Evolutionary conservation across 2,888 invertebrate genomes (phyloP).

Genomic region (Flexamia atlantica): DNA sequence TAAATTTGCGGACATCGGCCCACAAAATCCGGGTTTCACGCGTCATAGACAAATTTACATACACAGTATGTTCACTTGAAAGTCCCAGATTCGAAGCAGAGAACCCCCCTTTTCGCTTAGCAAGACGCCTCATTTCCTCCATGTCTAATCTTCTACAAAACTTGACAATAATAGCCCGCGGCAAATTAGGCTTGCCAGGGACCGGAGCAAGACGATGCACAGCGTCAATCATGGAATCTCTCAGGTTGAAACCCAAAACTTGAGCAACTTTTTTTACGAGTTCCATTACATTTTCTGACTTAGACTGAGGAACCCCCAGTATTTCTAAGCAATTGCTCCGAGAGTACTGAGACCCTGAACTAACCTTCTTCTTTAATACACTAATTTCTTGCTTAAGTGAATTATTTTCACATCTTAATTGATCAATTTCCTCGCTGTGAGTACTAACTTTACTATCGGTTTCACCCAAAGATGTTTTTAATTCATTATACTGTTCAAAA

Average conservation of each 20-base stretch:
- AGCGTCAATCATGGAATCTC: not conserved
- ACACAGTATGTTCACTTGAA: not conserved
- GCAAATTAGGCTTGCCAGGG: not conserved
- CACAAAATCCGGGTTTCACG: not conserved
- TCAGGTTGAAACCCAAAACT: not conserved
- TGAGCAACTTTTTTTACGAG: not conserved
- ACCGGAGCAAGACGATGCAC: not conserved
- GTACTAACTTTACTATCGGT: not conserved
- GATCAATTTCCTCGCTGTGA: not conserved
- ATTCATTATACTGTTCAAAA: not conserved
- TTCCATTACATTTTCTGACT: not conserved
- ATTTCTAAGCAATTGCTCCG: not conserved
- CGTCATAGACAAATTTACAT: not conserved
- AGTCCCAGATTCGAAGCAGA: slow-evolving; percentile 1
- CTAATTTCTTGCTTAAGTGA: not conserved
- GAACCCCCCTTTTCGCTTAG: not conserved
- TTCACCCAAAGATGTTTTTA: not conserved
- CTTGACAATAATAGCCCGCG: not conserved
- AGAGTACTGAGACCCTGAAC: not conserved
- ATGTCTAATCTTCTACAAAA: slow-evolving; percentile 16
- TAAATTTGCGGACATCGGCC: not conserved
- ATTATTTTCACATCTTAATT: not conserved
- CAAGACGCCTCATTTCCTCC: not conserved
- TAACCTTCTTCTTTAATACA: not conserved
- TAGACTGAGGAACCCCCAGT: not conserved